Evolutionary conservation across 2,888 invertebrate genomes (phyloP), one percentile per base, ranked within the genome.

Genomic region (Cephus rjabovi): DNA sequence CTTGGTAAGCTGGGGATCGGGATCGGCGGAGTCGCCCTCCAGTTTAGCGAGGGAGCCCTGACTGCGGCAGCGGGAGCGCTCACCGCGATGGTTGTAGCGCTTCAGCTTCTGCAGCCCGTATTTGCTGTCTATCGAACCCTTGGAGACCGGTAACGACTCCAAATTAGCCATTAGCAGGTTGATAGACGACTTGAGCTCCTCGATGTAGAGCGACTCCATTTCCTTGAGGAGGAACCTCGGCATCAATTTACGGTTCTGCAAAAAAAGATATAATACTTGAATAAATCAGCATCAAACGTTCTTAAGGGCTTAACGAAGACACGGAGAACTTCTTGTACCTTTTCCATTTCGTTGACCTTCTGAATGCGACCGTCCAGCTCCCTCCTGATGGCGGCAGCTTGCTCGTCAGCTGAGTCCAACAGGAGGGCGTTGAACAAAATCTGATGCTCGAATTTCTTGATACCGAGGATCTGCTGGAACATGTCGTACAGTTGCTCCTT

Each of bases 361-460:
- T 99, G 98, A 94, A 99, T 96, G 92, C 99, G 95, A 83, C 99
- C 98, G 92, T 99, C 99, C 85, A 99, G 94, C 93, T 99, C 99
- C 93, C 99, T 95, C 92, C 99, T 94, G 87, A 99, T 99, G 77
- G 99, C 99, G 74, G 99, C 99, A 82, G 99, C 99, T 94, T 99
- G 99, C 92, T 99, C 99, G 92, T 99, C 99, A 79, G 98, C 98
- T 88, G 99, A 99, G 93, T 99, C 99, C 93, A 99, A 94, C 95
- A 98, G 96, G 91, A 99, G 95, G 85, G 99, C 99, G 93, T 99
- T 99, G 93, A 98, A 99, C 81, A 99, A 95, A 88, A 99, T 95
- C 93, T 99, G 99, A 93, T 99, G 99, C 92, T 99, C 99, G 92
- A 99, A 99, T 92, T 99, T 99, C 94, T 99, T 99, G 77, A 99